phyloP scores from a whole-genome alignment of 2,113 vertebrate species.

The Uropsilus gracilis region DNA sequence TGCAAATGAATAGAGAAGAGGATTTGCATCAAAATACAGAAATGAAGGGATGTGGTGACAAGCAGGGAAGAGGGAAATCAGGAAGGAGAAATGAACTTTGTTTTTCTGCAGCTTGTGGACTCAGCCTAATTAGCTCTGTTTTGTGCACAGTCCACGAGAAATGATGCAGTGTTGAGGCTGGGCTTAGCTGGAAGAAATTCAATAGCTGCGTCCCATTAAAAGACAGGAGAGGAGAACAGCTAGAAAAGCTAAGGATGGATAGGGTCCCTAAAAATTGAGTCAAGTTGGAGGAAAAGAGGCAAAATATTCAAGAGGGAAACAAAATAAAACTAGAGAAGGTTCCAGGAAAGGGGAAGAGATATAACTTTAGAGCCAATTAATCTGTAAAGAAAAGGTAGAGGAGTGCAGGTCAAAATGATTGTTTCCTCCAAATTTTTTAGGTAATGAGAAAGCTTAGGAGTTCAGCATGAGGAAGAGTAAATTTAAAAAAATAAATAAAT shows the following conservation, averaged over 20 bases:
- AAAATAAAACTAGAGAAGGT: background rate
- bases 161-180: constrained; percentile 91
- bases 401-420: background rate
- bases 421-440: background rate
- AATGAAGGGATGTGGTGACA: background rate
- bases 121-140: constrained; percentile 88
- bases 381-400: background rate
- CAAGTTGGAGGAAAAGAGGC: background rate
- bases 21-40: constrained; percentile 49
- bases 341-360: background rate
- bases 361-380: constrained; percentile 68
- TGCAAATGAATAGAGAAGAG: constrained; percentile 65
- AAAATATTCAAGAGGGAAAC: background rate
- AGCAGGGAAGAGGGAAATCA: background rate
- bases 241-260: background rate
- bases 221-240: constrained; percentile 49
- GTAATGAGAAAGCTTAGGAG: constrained; percentile 42
- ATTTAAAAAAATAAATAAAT: background rate
- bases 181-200: constrained; percentile 86
- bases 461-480: background rate
- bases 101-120: constrained; percentile 79
- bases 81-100: constrained; percentile 86
- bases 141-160: constrained; percentile 85
- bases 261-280: background rate
- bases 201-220: constrained; percentile 83